Evolutionary conservation across 2,113 vertebrate genomes (phyloP).

Genomic region (Passer domesticus): DNA sequence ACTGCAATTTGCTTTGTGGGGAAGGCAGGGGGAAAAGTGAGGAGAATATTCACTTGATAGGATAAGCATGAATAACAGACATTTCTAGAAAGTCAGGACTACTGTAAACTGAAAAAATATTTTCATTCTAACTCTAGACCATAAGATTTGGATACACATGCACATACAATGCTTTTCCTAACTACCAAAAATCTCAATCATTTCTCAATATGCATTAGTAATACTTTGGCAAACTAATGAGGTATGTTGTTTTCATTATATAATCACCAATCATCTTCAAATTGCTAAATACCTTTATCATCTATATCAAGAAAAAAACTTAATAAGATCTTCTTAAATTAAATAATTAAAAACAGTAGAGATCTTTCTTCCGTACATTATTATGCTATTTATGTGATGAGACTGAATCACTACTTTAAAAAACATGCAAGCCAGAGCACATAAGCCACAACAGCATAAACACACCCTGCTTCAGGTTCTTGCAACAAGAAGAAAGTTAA

Average conservation of each 20-base stretch:
- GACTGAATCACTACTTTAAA: not conserved
- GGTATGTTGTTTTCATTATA: not conserved
- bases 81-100: not conserved
- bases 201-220: slow-evolving; percentile 13
- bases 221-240: not conserved
- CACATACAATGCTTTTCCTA: not conserved
- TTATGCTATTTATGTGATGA: not conserved
- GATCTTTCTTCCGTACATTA: not conserved
- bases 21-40: accelerated
- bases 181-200: not conserved
- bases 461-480: not conserved
- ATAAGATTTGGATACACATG: not conserved
- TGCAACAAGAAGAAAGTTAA: not conserved
- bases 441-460: not conserved
- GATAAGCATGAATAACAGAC: not conserved
- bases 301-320: not conserved
- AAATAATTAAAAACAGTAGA: not conserved
- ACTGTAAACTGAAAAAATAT: not conserved
- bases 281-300: not conserved
- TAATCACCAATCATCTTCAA: not conserved
- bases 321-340: not conserved
- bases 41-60: accelerated
- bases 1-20: not conserved
- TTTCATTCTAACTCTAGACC: not conserved
- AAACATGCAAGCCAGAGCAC: not conserved